Evolutionary conservation across 1,140 invertebrate species (phyloP), one percentile per base, ranked within the genome.

Genomic region (Drosophila erecta): DNA sequence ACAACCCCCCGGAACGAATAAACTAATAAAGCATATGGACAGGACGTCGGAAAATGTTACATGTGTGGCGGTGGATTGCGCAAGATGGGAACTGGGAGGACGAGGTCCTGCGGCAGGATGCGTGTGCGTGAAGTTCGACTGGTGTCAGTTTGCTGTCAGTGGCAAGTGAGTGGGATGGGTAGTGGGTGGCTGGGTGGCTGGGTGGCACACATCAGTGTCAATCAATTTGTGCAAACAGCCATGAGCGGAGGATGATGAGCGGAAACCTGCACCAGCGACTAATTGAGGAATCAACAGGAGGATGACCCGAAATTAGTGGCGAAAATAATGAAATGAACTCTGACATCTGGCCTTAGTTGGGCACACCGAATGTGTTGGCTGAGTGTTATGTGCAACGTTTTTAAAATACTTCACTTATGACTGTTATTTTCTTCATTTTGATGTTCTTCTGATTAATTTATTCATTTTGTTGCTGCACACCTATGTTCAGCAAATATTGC

Each of bases 1-100:
- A 12, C 77, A 27, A 33, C 57, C 70, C 81, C 78, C 55, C 47
- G 54, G 57, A 58, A 55, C 49, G 74, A 69, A 67, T 87, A 87
- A 86, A 83, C 81, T 86, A 86, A 86, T 86, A 86, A 86, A 86
- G 79, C 81, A 86, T 86, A 86, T 87, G 81, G 72, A 86, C 37
- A 50, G 72, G 71, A 60, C 73, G 44, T 76, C 40, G 73, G 73
- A 56, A 47, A 47, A 43, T 59, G 69, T 61, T 81, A 70, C 57
- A 70, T 61, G 62, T 83, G 58, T 50, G 60, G 51, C 12, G 12
- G 41, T 14, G 22, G 44, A 56, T 50, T 50, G 53, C 54, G 69
- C 64, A 59, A 46, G n/a, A 49, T 2, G 17, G 44, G 44, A 40
- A 14, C 10, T 30, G 6, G 41, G 6, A 35, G 35, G 17, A 12